These are phyloP conservation scores for Pelusios castaneus DNA, from an alignment of 2,113 vertebrate genomes.

Conservation along the genomic window DNA sequence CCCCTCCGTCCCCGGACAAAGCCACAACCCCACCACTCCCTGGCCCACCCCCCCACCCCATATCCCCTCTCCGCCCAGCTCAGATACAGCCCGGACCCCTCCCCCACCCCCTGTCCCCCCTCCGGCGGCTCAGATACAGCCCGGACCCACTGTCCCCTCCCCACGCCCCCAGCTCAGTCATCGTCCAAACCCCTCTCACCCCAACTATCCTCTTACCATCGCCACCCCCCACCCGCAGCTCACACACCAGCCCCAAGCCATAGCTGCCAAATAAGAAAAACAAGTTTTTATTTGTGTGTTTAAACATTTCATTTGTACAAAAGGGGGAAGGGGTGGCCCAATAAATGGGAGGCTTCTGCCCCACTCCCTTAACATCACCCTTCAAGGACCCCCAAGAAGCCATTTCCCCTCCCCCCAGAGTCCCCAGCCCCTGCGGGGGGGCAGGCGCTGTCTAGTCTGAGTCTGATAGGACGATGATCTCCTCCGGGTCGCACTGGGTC, in stretches of 20 bases:
- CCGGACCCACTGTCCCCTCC: conserved; percentile 54
- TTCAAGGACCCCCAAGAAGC: background rate
- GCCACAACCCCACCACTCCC: conserved; percentile 14
- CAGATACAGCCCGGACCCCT: conserved; percentile 55
- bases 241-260: conserved; percentile 27
- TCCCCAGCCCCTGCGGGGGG: background rate
- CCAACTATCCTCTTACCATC: conserved; percentile 36
- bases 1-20: background rate
- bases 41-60: conserved; percentile 53
- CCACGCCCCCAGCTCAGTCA: background rate
- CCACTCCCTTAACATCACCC: no score
- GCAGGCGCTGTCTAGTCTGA: conserved; percentile 77
- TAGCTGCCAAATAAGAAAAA: conserved; percentile 50
- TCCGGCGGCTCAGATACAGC: no score
- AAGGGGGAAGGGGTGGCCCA: conserved; percentile 1
- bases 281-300: conserved; percentile 41
- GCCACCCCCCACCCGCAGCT: conserved; percentile 4
- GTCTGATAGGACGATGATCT: conserved; percentile 90
- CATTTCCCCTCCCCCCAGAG: background rate
- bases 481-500: conserved; percentile 89
- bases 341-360: background rate
- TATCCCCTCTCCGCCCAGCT: conserved; percentile 45
- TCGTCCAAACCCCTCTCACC: no score
- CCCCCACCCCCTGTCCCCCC: conserved; percentile 61
- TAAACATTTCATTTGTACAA: conserved; percentile 12